A percentile compares a stretch with the other conserved stretches of the same genome.
Conservation (phyloP, 2,797 vertebrate genomes). For the Megalops cyprinoides region DNA sequence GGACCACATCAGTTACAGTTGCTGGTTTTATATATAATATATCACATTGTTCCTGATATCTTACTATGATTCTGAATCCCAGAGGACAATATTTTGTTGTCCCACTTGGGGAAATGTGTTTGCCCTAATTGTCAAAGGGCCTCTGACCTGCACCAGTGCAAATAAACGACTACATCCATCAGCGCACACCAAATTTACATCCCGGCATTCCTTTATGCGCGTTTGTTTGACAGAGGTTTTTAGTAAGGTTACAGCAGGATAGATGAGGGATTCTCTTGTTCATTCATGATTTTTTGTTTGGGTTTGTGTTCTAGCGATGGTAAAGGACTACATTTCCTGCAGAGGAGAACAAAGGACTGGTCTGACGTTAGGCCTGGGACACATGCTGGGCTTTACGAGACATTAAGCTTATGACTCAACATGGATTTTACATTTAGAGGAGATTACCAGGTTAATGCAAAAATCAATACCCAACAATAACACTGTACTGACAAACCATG, state of each 20-base stretch:
- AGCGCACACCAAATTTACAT: background rate
- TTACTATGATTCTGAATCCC: background rate
- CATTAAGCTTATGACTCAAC: conserved; percentile 30
- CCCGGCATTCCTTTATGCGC: background rate
- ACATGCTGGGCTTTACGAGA: conserved; percentile 26
- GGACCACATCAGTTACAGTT: background rate
- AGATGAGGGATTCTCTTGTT: background rate
- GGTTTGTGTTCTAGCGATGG: background rate
- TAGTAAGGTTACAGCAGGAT: background rate
- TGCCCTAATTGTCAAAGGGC: background rate
- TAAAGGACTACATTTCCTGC: background rate
- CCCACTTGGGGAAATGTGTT: conserved; percentile 3
- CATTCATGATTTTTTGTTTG: background rate
- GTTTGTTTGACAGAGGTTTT: conserved; percentile 1
- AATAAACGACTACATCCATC: background rate
- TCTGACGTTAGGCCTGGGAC: conserved; percentile 26
- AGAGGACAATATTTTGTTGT: background rate
- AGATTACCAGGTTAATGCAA: conserved; percentile 38
- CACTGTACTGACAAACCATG: conserved; percentile 20
- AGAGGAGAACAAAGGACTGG: background rate
- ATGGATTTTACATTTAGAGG: conserved; percentile 40
- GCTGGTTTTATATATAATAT: background rate
- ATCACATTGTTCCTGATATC: background rate
- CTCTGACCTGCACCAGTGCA: background rate
- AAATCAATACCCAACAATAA: conserved; percentile 40